Evolutionary conservation across 2,113 vertebrate genomes (phyloP), one percentile per base, ranked within the genome.

Genomic region (Dipodomys ordii): DNA sequence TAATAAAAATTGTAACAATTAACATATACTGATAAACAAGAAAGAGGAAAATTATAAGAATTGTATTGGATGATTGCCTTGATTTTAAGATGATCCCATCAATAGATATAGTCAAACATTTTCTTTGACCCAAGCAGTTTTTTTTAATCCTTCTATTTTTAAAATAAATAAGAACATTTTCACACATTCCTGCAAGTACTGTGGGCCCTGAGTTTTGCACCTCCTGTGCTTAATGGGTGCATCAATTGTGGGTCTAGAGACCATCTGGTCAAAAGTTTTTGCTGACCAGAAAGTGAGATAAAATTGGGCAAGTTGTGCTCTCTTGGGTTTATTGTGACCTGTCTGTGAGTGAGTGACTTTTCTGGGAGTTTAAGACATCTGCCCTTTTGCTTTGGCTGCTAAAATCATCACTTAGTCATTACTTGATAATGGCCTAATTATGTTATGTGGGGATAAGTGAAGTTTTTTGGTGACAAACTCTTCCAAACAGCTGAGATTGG

Each of bases 401-500:
- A 30, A 79, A 89, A 84, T 90, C 92, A 94, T 93, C 93, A 65
- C 44, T 97, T 87, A 92, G 30, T 88, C 96, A 93, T 95, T 92
- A 77, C 76, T 91, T 77, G 74, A 35, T 94, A 94, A 93, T 84
- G 96, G 82, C 74, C 77, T 95, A 86, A 93, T 96, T 96, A 93
- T 83, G 92, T 95, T 96, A 96, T 90, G 92, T 95, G 65, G 79
- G 88, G 82, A 87, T 94, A 92, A 93, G 95, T 73, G 84, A 95
- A 80, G 74, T 94, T 95, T 96, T 83, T 83, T 93, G 93, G 83
- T 7, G 46, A 82, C 72, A 95, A 95, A 93, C 86, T 95, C 94
- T 96, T 95, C 92, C 76, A 93, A 95, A 95, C 93, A 96, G 94
- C 93, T 96, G 95, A 74, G 92, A 94, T 78, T 95, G 39, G 27